Evolutionary conservation across 2,888 invertebrate genomes (phyloP).

Genomic region (Eutolmus rufibarbis): DNA sequence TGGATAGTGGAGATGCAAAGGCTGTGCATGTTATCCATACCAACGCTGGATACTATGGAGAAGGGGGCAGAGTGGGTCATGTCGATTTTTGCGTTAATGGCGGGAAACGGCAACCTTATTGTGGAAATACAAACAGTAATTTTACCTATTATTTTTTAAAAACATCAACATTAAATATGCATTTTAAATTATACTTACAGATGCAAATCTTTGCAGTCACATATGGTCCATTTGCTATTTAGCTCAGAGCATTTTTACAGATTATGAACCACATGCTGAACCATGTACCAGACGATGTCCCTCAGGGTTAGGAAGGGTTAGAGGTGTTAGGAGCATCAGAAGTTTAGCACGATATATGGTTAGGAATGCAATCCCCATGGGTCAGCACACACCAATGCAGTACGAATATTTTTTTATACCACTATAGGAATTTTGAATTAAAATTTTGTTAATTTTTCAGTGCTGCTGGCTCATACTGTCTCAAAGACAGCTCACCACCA

Average conservation of each 20-base stretch:
- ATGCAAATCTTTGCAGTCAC: slow-evolving; percentile 79
- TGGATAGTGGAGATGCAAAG: slow-evolving; percentile 77
- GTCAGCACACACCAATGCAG: slow-evolving; percentile 76
- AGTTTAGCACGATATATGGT: slow-evolving; percentile 61
- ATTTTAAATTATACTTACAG: slow-evolving; percentile 57
- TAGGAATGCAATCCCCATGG: slow-evolving; percentile 70
- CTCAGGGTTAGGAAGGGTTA: slow-evolving; percentile 63
- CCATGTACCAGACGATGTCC: slow-evolving; percentile 79
- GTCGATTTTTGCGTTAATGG: slow-evolving; percentile 84
- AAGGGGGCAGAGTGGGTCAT: slow-evolving; percentile 75
- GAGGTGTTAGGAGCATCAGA: slow-evolving; percentile 53
- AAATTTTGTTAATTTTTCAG: slow-evolving; percentile 58
- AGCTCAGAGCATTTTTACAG: slow-evolving; percentile 75
- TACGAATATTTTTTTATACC: slow-evolving; percentile 55
- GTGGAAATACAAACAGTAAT: slow-evolving; percentile 73
- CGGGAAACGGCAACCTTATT: slow-evolving; percentile 76
- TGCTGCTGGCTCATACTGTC: slow-evolving; percentile 74
- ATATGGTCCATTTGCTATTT: slow-evolving; percentile 82
- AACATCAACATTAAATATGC: not conserved
- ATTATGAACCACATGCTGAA: slow-evolving; percentile 67
- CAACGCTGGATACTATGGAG: slow-evolving; percentile 81
- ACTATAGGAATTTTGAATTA: not conserved
- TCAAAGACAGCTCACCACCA: slow-evolving; percentile 71
- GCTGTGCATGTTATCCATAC: slow-evolving; percentile 82
- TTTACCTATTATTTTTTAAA: not conserved